phyloP scores from a whole-genome alignment of 2,797 vertebrate species.

The Anguilla megastoma region DNA sequence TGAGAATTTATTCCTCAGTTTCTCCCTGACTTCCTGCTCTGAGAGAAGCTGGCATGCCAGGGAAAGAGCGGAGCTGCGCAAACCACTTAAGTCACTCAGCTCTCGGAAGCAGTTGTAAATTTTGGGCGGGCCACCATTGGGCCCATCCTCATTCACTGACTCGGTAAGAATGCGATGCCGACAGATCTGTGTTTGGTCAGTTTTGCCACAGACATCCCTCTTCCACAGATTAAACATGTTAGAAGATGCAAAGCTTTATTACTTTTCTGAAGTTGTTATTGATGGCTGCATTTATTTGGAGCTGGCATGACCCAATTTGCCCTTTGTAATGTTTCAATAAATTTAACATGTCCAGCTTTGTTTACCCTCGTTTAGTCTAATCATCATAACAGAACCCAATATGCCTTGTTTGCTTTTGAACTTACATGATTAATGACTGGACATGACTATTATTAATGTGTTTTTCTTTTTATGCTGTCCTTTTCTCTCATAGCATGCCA shows the following conservation, averaged over 20 bases:
- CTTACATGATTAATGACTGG: conserved; percentile 75
- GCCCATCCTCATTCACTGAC: conserved; percentile 68
- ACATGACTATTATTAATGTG: conserved; percentile 65
- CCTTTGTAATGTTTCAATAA: conserved; percentile 80
- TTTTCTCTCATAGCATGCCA: neutral
- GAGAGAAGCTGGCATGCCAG: too few species aligned
- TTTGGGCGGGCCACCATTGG: conserved; percentile 49
- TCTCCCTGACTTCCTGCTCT: too few species aligned
- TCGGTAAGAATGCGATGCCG: conserved; percentile 76
- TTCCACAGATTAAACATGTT: conserved; percentile 69
- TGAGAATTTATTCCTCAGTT: too few species aligned
- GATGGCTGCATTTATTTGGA: conserved; percentile 76
- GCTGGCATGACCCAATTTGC: conserved; percentile 47
- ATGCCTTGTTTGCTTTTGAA: conserved; percentile 75
- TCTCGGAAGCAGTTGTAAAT: neutral
- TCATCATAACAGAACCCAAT: conserved; percentile 71
- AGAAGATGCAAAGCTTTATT: conserved; percentile 70
- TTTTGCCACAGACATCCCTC: conserved; percentile 78
- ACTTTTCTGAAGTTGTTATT: conserved; percentile 73
- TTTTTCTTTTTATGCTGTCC: conserved; percentile 4
- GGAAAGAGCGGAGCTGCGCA: too few species aligned
- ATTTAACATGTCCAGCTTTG: conserved; percentile 83
- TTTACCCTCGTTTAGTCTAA: conserved; percentile 81
- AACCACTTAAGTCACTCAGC: too few species aligned
- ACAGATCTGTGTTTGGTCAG: conserved; percentile 85